phyloP scores from a whole-genome alignment of 2,888 invertebrate genomes.

The Hylaea fasciaria region DNA sequence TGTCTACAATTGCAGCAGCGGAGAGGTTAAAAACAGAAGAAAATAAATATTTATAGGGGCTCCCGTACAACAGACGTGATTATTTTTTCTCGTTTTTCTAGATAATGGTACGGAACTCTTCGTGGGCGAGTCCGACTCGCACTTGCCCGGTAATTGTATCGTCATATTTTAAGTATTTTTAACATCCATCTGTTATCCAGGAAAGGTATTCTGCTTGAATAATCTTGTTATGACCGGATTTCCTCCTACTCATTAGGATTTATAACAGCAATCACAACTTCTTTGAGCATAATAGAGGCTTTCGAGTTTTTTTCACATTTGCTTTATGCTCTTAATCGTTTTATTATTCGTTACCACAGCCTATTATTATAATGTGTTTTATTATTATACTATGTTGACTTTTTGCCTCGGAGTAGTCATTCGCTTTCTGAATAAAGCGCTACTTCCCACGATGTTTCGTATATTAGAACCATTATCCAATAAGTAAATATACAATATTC shows the following conservation, averaged over 20 bases:
- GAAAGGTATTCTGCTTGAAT: slow-evolving; percentile 4
- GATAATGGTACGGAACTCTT: too few species aligned
- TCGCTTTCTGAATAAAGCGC: slow-evolving; percentile 20
- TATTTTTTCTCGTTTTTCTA: too few species aligned
- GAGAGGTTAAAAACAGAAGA: too few species aligned
- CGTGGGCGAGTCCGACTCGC: too few species aligned
- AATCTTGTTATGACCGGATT: slow-evolving; percentile 27
- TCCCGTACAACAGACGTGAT: too few species aligned
- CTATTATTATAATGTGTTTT: slow-evolving; percentile 31
- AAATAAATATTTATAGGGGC: too few species aligned
- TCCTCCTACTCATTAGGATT: slow-evolving; percentile 32
- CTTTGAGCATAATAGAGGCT: slow-evolving; percentile 18
- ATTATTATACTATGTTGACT: slow-evolving; percentile 27
- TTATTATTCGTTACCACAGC: slow-evolving; percentile 30
- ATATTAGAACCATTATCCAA: neutral
- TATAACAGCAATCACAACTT: slow-evolving; percentile 20
- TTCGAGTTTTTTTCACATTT: slow-evolving; percentile 19
- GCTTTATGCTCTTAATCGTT: slow-evolving; percentile 29
- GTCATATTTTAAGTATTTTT: too few species aligned
- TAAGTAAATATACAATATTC: neutral
- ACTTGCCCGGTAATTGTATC: too few species aligned
- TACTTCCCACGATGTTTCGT: slow-evolving; percentile 29
- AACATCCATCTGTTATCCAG: too few species aligned
- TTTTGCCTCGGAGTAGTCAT: slow-evolving; percentile 14
- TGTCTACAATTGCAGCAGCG: too few species aligned